These are phyloP conservation scores for Gobio occitaniae DNA, from an alignment of 2,797 vertebrate species.

Conservation along the genomic window DNA sequence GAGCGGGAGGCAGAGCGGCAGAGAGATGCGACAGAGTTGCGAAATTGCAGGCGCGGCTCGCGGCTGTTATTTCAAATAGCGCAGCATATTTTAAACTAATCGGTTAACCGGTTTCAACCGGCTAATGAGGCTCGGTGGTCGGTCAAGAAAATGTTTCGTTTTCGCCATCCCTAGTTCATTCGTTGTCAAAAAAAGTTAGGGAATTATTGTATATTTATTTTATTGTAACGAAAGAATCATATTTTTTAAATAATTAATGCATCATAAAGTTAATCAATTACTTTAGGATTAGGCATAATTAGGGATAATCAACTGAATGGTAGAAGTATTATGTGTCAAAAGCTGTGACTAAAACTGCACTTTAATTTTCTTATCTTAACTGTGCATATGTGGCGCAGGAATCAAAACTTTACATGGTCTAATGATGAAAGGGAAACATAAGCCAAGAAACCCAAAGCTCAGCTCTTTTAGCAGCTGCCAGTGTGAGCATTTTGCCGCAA, in stretches of 20 bases:
- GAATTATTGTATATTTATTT: neutral
- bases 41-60: no score
- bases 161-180: no score
- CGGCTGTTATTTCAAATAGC: no score
- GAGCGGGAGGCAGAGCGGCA: no score
- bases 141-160: no score
- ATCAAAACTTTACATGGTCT: constrained; percentile 14
- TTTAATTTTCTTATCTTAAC: constrained; percentile 27
- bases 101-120: no score
- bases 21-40: no score
- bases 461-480: constrained; percentile 39
- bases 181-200: neutral
- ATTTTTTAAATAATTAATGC: constrained; percentile 18
- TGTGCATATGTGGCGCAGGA: constrained; percentile 19
- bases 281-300: constrained; percentile 7
- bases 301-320: neutral
- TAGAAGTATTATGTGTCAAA: constrained; percentile 1
- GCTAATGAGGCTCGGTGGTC: no score
- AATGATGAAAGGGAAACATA: constrained; percentile 32
- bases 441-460: constrained; percentile 31
- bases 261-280: constrained; percentile 16
- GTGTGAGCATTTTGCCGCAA: constrained; percentile 36
- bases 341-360: neutral
- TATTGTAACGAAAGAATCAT: neutral
- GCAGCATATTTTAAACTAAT: no score